Evolutionary conservation across 2,888 invertebrate species (phyloP), one percentile per base, ranked within the genome.

Genomic region (Drosophila lacicola): DNA sequence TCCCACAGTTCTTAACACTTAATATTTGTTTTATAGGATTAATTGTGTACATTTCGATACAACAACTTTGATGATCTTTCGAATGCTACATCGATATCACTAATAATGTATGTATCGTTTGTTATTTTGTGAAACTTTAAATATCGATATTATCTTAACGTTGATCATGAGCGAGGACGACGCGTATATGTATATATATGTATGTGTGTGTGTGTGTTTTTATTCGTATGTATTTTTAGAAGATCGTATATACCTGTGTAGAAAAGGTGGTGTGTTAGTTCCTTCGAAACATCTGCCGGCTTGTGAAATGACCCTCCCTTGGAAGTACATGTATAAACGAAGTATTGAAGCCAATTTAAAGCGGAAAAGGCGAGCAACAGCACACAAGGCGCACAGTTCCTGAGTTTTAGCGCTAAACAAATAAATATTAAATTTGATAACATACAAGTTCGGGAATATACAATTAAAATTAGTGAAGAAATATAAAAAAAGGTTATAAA

Each of bases 201-300:
- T 60, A 42, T 37, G n/a, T 46, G 39, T 46, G 29, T 54, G 33
- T 25, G 42, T 11, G 36, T 37, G n/a, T 17, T 36, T 36, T 34
- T 36, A 36, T 50, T 21, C 33, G 14, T 58, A 60, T 72, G 44
- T 57, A 68, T 61, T 17, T 61, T 25, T 41, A 45, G 46, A 63
- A 41, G 56, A 37, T 54, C 73, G 68, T 78, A 62, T 78, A 68
- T 75, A 75, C 78, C 74, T 73, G 78, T 17, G 44, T 68, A 10
- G 21, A 68, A 77, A 74, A 68, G 74, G 78, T 75, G 74, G 74
- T 75, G 74, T 68, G 74, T 78, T 65, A 46, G 62, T 56, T 68
- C 57, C 63, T 63, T 51, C 29, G 55, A 63, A 75, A 75, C 74
- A 75, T 75, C 74, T 75, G 74, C 74, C 74, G 74, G 74, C 69